Base-by-base conservation (phyloP, 2,888 invertebrate species). In the Vannuccia rotundouncinata region DNA sequence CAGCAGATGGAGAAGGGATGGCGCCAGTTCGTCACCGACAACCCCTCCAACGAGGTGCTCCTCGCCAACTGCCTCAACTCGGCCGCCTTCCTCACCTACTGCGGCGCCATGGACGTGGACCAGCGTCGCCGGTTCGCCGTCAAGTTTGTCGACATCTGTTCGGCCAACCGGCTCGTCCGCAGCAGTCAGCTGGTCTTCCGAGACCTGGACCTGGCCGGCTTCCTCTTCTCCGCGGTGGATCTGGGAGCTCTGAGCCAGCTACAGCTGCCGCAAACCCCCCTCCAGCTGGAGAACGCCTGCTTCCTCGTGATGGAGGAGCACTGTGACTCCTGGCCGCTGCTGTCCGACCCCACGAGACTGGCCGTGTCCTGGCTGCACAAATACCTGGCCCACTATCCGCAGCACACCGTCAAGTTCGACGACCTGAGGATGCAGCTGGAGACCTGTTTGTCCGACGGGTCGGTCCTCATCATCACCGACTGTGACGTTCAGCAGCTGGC, bases 371-470 rank as follows among this genome's bases (percentile, higher is more conserved):
- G 87, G 87, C 82, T 87, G n/a, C 82, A 83, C 28, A 76, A 77
- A 59, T 86, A 84, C 80, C 83, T 84, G 81, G 82, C 84, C 45
- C 83, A 84, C 77, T 85, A 85, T 78, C 83, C 84, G 0, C 83
- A 87, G 0, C 84, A 86, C 22, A 84, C 84, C 77, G 86, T 87
- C 81, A 85, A 85, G 82, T 86, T 87, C 82, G 84, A 85, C 79
- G 87, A 87, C 80, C 83, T 88, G 79, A 83, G 85, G 25, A 87
- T 87, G 0, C 87, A 87, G 82, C 84, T 88, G 79, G 88, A 88
- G 82, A 87, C 85, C 81, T 87, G 87, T 81, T 83, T 88, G 59
- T 85, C 87, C 1, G 88, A 88, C 75, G 88, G 88, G 1, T 84
- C 83, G 27, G 85, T 86, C 5, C 83, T 88, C 10, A 83, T 88